These are phyloP conservation scores for Bovichtus diacanthus DNA, from an alignment of 2,797 vertebrate species.

Conservation along the genomic window DNA sequence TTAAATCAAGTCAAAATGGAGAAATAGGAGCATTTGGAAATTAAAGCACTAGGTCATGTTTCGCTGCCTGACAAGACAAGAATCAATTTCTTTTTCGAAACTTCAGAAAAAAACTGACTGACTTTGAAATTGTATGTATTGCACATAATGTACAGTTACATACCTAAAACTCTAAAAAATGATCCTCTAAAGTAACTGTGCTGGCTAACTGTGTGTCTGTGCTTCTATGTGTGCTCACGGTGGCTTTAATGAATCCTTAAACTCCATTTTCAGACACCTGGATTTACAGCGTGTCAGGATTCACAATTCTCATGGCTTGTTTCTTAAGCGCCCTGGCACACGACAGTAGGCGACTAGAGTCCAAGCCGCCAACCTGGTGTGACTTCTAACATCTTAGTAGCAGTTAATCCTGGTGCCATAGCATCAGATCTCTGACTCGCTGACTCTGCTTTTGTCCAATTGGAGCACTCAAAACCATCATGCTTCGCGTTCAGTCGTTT, in stretches of 20 bases:
- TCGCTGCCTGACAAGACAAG: neutral
- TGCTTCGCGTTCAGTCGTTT: conserved; percentile 20
- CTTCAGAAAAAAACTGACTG: neutral
- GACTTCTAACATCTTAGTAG: conserved; percentile 23
- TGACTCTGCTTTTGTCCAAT: conserved; percentile 18
- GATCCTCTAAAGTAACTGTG: neutral
- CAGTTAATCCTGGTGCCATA: conserved; percentile 32
- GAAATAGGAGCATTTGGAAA: conserved; percentile 5
- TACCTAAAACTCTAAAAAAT: neutral
- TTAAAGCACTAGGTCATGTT: conserved; percentile 7
- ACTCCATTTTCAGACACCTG: neutral
- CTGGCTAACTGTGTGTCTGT: neutral
- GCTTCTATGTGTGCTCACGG: neutral
- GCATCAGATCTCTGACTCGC: conserved; percentile 15
- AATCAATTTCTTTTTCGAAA: conserved; percentile 11
- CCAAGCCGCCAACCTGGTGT: conserved; percentile 43
- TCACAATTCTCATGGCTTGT: conserved; percentile 58
- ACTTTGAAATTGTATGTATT: neutral
- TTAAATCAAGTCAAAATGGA: conserved; percentile 22
- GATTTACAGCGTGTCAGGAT: conserved; percentile 62
- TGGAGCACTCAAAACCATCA: neutral
- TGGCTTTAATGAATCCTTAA: conserved; percentile 17
- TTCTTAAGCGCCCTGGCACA: conserved; percentile 35
- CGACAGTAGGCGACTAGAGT: conserved; percentile 16
- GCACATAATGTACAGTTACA: neutral